phyloP scores from a whole-genome alignment of 37 sponge, comb jelly and placozoan species.

The Eunapius fragilis region DNA sequence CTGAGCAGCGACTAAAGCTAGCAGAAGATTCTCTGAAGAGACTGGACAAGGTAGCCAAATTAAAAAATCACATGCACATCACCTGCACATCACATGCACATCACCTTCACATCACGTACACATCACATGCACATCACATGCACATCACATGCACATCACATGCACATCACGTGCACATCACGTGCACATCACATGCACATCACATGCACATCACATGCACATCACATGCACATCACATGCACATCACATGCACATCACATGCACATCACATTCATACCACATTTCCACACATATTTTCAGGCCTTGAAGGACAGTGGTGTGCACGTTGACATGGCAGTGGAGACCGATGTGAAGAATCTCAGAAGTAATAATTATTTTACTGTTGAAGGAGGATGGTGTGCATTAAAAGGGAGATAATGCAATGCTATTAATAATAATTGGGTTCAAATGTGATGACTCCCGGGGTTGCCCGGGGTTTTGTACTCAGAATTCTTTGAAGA shows the following conservation, averaged over 20 bases:
- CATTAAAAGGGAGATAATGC: too few species aligned
- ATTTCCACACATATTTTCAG: not conserved
- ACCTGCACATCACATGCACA: not conserved
- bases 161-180: not conserved
- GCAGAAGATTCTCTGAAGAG: slow-evolving; percentile 97
- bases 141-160: too few species aligned
- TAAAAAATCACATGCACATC: too few species aligned
- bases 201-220: too few species aligned
- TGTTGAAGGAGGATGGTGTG: too few species aligned
- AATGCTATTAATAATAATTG: too few species aligned
- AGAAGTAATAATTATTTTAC: too few species aligned
- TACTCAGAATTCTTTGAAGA: slow-evolving; percentile 94
- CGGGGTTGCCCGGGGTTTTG: too few species aligned
- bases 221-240: not conserved
- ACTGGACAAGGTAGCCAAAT: slow-evolving; percentile 63
- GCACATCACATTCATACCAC: not conserved
- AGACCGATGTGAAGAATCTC: slow-evolving; percentile 91
- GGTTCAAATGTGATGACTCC: too few species aligned
- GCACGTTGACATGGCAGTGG: slow-evolving; percentile 90
- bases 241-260: too few species aligned
- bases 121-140: not conserved
- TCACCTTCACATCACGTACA: not conserved
- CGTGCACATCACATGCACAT: not conserved
- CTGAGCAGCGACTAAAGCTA: slow-evolving; percentile 84
- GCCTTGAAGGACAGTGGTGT: slow-evolving; percentile 95